Evolutionary conservation across 1,140 invertebrate species (phyloP).

Genomic region (Neotoxoptera formosana): DNA sequence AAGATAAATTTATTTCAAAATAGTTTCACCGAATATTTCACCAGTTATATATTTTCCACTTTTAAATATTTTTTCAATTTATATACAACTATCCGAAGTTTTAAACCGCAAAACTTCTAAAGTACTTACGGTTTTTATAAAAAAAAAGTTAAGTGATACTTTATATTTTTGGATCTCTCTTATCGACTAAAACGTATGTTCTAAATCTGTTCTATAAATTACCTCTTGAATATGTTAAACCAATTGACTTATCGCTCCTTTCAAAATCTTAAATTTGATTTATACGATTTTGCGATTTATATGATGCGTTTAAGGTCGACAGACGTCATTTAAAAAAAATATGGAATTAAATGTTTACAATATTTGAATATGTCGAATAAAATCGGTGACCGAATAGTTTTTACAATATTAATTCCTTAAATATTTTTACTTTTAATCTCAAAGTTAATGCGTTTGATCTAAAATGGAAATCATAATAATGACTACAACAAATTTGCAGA

Average conservation of each 20-base stretch:
- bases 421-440: background rate
- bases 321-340: background rate
- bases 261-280: constrained; percentile 9
- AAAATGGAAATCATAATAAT: background rate
- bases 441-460: background rate
- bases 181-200: background rate
- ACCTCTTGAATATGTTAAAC: background rate
- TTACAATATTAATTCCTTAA: background rate
- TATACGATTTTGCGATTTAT: background rate
- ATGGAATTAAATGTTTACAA: background rate
- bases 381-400: background rate
- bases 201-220: background rate
- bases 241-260: background rate
- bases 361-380: background rate
- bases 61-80: background rate
- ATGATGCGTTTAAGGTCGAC: background rate
- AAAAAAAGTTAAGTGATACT: background rate
- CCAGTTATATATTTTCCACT: too few relatives aligned
- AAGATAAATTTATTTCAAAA: background rate
- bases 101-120: background rate
- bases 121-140: background rate
- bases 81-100: background rate
- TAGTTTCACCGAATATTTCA: background rate
- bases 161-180: background rate
- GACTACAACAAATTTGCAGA: background rate